Evolutionary conservation across 2,888 invertebrate genomes (phyloP).

Genomic region (Phania funesta): DNA sequence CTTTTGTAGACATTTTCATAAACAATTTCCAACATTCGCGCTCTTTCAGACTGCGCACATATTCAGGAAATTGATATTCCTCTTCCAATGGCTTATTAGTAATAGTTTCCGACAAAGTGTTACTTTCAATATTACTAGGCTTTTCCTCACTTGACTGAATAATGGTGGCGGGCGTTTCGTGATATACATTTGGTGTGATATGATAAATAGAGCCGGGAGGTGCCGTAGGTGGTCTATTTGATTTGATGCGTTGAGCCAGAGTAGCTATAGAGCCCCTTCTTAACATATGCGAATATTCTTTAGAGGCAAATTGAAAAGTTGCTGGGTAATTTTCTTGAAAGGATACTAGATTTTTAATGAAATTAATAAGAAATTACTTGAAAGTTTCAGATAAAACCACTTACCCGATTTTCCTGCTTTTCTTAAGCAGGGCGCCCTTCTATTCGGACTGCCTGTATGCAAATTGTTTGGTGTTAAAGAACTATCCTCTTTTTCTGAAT

Average conservation of each 20-base stretch:
- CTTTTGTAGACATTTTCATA: conserved; percentile 85
- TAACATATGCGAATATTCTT: conserved; percentile 79
- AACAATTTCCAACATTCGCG: conserved; percentile 86
- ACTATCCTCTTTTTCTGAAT: conserved; percentile 82
- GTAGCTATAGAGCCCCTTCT: conserved; percentile 79
- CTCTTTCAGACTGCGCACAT: conserved; percentile 82
- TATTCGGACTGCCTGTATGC: conserved; percentile 71
- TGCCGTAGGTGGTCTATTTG: conserved; percentile 79
- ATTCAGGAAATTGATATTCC: conserved; percentile 79
- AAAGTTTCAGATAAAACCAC: background rate
- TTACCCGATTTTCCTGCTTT: conserved; percentile 80
- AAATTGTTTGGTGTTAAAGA: conserved; percentile 55
- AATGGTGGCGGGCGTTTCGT: conserved; percentile 48
- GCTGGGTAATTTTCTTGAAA: conserved; percentile 80
- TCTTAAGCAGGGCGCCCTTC: conserved; percentile 76
- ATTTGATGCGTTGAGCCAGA: conserved; percentile 77
- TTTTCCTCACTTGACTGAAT: conserved; percentile 25
- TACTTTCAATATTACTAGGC: background rate
- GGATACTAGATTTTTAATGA: conserved; percentile 74
- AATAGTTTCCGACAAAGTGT: background rate
- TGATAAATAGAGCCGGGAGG: conserved; percentile 78
- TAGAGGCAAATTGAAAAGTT: conserved; percentile 76
- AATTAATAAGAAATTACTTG: background rate
- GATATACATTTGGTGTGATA: background rate
- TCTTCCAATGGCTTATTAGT: conserved; percentile 13